These are phyloP conservation scores for Rhopalosiphum maidis DNA, from an alignment of 1,140 invertebrate genomes.

Conservation along the genomic window DNA sequence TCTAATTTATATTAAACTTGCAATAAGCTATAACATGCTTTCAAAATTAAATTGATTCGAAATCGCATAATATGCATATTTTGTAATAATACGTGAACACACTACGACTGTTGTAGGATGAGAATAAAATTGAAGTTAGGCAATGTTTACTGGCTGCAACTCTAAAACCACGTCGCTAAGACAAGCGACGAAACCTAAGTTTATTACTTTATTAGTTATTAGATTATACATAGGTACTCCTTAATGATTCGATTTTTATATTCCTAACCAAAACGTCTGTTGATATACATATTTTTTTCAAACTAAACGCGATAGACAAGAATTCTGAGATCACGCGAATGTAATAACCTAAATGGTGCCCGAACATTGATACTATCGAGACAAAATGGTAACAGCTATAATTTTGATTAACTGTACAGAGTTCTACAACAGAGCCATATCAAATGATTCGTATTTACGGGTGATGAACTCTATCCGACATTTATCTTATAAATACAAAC, in stretches of 20 bases:
- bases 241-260: background rate
- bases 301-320: background rate
- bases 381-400: background rate
- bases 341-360: background rate
- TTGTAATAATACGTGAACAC: background rate
- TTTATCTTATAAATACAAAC: background rate
- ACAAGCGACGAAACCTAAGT: too few species aligned
- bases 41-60: background rate
- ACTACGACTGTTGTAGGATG: background rate
- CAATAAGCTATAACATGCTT: background rate
- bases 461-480: background rate
- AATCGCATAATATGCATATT: too few species aligned
- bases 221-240: background rate
- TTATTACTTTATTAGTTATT: too few species aligned
- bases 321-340: too few species aligned
- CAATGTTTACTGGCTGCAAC: too few species aligned
- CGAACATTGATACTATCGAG: background rate
- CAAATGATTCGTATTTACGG: background rate
- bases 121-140: background rate
- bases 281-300: background rate
- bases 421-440: background rate
- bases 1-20: slow-evolving; percentile 4
- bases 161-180: too few species aligned
- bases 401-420: background rate
- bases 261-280: background rate